Base-by-base conservation (phyloP, 2,888 invertebrate genomes). In the Lamproptera curius region DNA sequence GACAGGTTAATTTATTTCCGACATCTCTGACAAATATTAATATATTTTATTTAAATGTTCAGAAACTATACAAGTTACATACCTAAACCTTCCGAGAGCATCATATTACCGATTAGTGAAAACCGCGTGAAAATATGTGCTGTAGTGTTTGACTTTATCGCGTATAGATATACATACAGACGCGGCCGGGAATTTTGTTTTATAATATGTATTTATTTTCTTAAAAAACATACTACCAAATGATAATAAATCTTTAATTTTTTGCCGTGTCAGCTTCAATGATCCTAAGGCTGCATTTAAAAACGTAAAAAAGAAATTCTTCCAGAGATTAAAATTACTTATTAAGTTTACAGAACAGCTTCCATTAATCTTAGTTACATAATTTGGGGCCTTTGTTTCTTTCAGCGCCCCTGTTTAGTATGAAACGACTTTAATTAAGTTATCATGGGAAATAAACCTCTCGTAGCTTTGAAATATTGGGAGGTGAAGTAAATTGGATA, bases 321-420 rank as follows among this genome's bases (percentile, higher is more conserved):
- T 58, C 37, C 57, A 49, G 45, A 56, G 48, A 60, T 63, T 65
- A 67, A 63, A 65, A 71, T 69, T 66, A 59, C 67, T 77, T 73
- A 76, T 73, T 71, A 81, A 75, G 69, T 81, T 74, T 67, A 70
- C 68, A 70, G 69, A 78, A 71, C 65, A 68, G 68, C 65, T 67
- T 66, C 65, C 76, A 81, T 84, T 78, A 79, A 82, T 82, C 79
- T 81, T 79, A 75, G 76, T 81, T 82, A 73, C 71, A 71, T 70
- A 77, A 76, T 67, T 78, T 65, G 58, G 61, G 61, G 65, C 67
- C 65, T 73, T 76, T 76, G 73, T 78, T 76, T 74, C 70, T 74
- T 76, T 73, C 65, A 57, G 62, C 63, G 63, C 64, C 57, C 59
- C 58, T 61, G 65, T 66, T 71, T 65, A 63, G 70, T 71, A 65